A percentile compares a stretch with the other conserved stretches of the same genome.
Evolutionary conservation across 2,888 invertebrate species (phyloP).

Genomic region (Lamellibrachia columna): DNA sequence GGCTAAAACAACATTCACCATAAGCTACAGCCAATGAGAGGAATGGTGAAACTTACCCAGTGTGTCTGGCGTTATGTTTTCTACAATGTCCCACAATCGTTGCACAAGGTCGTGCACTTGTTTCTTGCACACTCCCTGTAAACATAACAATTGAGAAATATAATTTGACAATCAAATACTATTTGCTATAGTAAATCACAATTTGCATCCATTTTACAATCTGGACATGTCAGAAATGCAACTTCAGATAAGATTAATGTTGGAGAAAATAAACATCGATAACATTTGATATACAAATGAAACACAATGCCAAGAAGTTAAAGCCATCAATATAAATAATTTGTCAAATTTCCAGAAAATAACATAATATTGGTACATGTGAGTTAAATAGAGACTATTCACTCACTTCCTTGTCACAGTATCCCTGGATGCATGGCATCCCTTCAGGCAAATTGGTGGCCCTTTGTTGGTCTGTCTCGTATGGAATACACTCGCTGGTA

Average conservation of each 20-base stretch:
- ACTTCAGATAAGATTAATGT: neutral
- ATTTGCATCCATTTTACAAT: neutral
- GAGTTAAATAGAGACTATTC: conserved; percentile 22
- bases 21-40: neutral
- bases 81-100: conserved; percentile 96
- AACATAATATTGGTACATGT: neutral
- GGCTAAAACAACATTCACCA: too few species aligned
- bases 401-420: conserved; percentile 72
- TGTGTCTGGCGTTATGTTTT: conserved; percentile 75
- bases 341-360: neutral
- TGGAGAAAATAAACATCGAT: neutral
- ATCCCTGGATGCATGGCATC: conserved; percentile 90
- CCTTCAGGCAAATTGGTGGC: conserved; percentile 48
- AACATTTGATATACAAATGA: neutral
- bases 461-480: neutral
- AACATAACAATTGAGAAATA: neutral
- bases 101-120: conserved; percentile 90
- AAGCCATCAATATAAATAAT: neutral
- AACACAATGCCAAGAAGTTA: neutral
- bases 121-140: conserved; percentile 90
- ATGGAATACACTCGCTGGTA: conserved; percentile 32
- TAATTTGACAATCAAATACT: neutral
- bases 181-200: neutral
- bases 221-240: neutral
- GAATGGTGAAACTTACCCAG: conserved; percentile 28